Base-by-base conservation (phyloP, 2,888 invertebrate species). In the Notodonta dromedarius region DNA sequence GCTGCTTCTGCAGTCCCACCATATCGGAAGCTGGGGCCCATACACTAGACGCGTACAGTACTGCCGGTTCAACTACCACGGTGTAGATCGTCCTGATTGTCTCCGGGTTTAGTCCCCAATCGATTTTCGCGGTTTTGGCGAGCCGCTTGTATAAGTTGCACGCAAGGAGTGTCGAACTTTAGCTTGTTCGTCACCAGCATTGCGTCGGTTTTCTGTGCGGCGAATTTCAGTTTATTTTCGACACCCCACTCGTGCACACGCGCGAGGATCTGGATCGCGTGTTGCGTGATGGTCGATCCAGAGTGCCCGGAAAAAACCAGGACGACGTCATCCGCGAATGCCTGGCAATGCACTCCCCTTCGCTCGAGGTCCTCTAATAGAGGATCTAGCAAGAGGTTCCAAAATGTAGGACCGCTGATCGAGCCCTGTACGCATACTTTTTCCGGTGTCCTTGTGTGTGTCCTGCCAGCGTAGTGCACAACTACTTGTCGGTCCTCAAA, bases 11-110 rank as follows among this genome's bases (percentile, higher is more conserved):
- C 42, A 44, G 11, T 44, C 42, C 42, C 42, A 44, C 42, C 11
- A 48, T 70, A 11, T 44, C 42, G 70, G 51, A 70, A 69, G 16
- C 42, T 4, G 4, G 42, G 9, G 11, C 42, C 50, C 50, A 50
- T 5, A 50, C 50, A 9, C 50, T 50, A 9, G 50, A 50, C 50
- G 16, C 50, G 14, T 50, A 50, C 50, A 50, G 50, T n/a, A 9
- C 14, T 9, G 14, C 9, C 14, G 50, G 50, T 50, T 50, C 50
- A 5, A 50, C 16, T n/a, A 50, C 16, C 14, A 14, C 50, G 16
- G 50, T 50, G 16, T 50, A 50, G n/a, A 50, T 50, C 14, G 50
- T 50, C 9, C 16, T 50, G 16, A 50, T 50, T 14, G 16, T 16
- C 5, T 50, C 50, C 50, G 50, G 50, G 50, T 9, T 50, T 14